Evolutionary conservation across 2,797 vertebrate genomes (phyloP), one percentile per base, ranked within the genome.

Genomic region (Pteronotus mesoamericanus): DNA sequence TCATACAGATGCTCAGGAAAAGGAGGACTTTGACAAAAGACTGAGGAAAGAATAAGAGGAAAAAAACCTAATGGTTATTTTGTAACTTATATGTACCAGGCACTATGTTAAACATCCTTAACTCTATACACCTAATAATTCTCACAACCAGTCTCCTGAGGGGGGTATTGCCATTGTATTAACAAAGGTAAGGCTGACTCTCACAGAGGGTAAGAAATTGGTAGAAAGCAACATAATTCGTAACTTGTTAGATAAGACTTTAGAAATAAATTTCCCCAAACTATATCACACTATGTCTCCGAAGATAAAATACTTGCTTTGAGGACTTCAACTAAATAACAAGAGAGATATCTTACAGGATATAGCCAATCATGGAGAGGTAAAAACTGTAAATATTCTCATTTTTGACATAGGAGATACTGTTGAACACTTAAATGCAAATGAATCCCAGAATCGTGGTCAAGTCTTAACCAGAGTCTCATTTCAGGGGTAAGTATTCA

Each of bases 381-480:
- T 68, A 84, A 86, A 72, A 82, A n/a, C 15, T 26, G 0, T 59
- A 88, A 75, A 32, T 86, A 85, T 85, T 89, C 59, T 84, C 82
- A 34, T 64, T 79, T 91, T 86, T 48, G 61, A 95, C 94, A 91
- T 61, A 44, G 71, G 26, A 89, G 34, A n/a, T 68, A 5, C 39
- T 78, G 29, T 87, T 53, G 82, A 92, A 91, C 14, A 78, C 44
- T 68, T 68, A 89, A 29, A 85, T 93, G 48, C 48, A 93, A 86
- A 78, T 75, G 9, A 95, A 74, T 71, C 18, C 21, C 34, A 16
- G 29, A n/a, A 7, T 44, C 75, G 44, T 55, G 74, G 26, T 32
- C 5, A 77, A 34, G 8, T 46, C 39, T 88, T n/a, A n/a, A n/a
- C n/a, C n/a, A 77, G 37, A 42, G 75, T 22, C 12, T 26, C 19